These are phyloP conservation scores for Progne subis DNA, from an alignment of 2,113 vertebrate species.

Conservation along the genomic window DNA sequence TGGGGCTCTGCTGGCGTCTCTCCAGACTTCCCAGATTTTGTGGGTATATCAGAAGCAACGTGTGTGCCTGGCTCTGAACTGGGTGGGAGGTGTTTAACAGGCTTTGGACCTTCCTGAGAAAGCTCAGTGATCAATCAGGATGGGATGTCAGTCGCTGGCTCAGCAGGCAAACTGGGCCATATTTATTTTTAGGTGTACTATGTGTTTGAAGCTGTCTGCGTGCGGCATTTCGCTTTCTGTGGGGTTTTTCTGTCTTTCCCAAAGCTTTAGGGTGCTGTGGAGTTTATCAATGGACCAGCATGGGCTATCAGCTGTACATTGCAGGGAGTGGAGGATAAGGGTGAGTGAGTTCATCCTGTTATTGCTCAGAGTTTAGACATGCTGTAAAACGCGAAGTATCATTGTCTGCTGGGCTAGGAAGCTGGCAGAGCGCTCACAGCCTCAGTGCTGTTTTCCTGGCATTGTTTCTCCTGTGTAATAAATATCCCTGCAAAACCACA, in stretches of 20 bases:
- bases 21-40: slow-evolving; percentile 39
- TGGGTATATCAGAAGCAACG: neutral
- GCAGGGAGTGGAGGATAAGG: neutral
- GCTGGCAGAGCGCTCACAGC: neutral
- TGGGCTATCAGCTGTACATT: neutral
- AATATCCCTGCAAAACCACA: neutral
- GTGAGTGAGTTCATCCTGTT: neutral
- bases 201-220: neutral
- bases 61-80: neutral
- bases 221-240: neutral
- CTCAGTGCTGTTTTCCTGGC: neutral
- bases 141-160: neutral
- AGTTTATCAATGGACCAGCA: neutral
- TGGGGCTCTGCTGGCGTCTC: slow-evolving; percentile 49
- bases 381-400: neutral
- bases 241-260: neutral
- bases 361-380: neutral
- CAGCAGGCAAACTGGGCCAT: slow-evolving; percentile 16
- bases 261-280: neutral
- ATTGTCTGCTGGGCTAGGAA: neutral
- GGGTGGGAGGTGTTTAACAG: slow-evolving; percentile 20
- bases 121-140: neutral
- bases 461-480: neutral
- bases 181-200: slow-evolving; percentile 19
- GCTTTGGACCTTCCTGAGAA: neutral